Percentiles rank a stretch among this genome's conserved stretches.
Conservation (phyloP, 2,113 vertebrate species). For the Eolophus roseicapilla region DNA sequence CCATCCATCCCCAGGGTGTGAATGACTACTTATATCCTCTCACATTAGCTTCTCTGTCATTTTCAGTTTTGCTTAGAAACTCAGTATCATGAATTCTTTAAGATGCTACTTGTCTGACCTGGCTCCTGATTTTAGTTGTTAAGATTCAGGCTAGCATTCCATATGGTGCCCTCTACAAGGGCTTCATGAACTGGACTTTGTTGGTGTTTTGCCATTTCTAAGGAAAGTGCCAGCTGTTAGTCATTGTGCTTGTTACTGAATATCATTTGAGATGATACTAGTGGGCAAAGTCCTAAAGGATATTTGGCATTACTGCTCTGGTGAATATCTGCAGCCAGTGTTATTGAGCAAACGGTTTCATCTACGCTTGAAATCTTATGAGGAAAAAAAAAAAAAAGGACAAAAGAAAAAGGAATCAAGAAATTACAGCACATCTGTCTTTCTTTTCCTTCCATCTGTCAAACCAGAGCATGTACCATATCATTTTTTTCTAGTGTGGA, state of each 20-base stretch:
- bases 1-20: neutral
- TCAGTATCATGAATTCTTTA: conserved; percentile 53
- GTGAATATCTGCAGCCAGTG: neutral
- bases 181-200: neutral
- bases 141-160: conserved; percentile 40
- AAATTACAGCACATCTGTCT: conserved; percentile 66
- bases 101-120: conserved; percentile 19
- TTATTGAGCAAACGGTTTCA: conserved; percentile 16
- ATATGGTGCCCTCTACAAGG: conserved; percentile 6
- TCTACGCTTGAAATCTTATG: neutral
- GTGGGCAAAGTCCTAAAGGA: conserved; percentile 37
- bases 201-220: neutral
- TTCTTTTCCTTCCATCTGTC: conserved; percentile 65
- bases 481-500: neutral
- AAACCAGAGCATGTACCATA: neutral
- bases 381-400: neutral
- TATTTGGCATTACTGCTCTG: conserved; percentile 17
- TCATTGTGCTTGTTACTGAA: neutral
- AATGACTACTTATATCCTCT: neutral
- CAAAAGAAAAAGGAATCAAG: neutral
- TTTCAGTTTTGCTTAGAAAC: conserved; percentile 38
- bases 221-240: conserved; percentile 41
- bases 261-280: neutral
- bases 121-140: conserved; percentile 40
- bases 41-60: conserved; percentile 34